Evolutionary conservation across 2,797 vertebrate species (phyloP).

Genomic region (Phoebastria nigripes): DNA sequence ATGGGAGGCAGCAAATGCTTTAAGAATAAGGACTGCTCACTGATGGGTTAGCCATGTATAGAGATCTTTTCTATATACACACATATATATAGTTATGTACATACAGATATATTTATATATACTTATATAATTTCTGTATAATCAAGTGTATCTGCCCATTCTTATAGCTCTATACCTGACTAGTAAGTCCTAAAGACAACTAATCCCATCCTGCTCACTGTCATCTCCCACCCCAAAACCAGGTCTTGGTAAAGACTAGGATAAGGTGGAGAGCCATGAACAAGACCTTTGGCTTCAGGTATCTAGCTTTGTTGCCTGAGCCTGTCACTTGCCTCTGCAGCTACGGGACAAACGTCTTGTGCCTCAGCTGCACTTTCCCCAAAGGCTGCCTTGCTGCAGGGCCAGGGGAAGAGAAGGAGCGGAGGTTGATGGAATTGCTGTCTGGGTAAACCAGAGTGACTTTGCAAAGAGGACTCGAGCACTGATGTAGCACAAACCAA

Average conservation of each 20-base stretch:
- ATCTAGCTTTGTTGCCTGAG: background rate
- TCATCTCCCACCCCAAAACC: background rate
- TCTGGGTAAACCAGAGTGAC: background rate
- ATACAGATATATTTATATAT: background rate
- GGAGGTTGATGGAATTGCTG: background rate
- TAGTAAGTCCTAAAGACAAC: background rate
- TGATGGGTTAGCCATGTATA: background rate
- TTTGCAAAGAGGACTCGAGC: background rate
- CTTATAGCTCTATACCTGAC: background rate
- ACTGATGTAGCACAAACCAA: background rate
- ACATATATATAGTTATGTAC: fast-evolving
- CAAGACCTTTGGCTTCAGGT: background rate
- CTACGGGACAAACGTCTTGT: background rate
- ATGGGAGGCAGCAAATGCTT: background rate
- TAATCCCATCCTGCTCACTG: background rate
- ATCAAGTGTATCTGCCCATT: background rate
- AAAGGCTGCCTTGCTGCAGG: background rate
- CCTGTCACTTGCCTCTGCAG: background rate
- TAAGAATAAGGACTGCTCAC: background rate
- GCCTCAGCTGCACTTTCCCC: background rate
- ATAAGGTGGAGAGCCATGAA: background rate
- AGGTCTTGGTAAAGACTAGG: background rate
- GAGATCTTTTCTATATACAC: background rate
- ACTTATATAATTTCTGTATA: background rate
- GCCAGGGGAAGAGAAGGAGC: background rate